Evolutionary conservation across 2,113 vertebrate genomes (phyloP), one percentile per base, ranked within the genome.

Genomic region (Nannobrachium achirus): DNA sequence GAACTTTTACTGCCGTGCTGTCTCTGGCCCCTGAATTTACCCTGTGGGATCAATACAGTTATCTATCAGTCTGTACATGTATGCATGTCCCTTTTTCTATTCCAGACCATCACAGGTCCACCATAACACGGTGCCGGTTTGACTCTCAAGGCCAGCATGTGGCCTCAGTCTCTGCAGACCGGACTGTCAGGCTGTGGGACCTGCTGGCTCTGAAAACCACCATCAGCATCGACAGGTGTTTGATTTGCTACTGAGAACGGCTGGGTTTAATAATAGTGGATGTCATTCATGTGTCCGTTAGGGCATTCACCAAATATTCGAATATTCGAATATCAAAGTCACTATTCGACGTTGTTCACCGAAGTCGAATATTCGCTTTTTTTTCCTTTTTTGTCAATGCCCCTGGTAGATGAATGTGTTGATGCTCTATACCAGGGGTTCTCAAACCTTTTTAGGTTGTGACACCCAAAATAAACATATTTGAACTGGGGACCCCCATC

Each of bases 151-250:
- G 79, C 62, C 89, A 81, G 63, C 87, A 70, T 40, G 82, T 95
- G 63, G 91, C 90, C 68, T 93, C 93, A 0, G 91, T 92, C 9
- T 94, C 95, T 0, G 65, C 88, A 0, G 92, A 94, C 81, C 88
- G 77, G 41, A 82, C 57, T 14, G 62, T 94, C 77, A 94, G 93
- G 81, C 89, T 95, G 48, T 95, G 92, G 92, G 94, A 95, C 66
- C 19, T 92, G 40, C 42, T 56, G 18, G 79, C 90, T 14, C 71
- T 46, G 52, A 75, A 86, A 40, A 92, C 90, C 0, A 91, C 93
- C 5, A 44, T 94, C 73, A 83, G 81, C 50, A 90, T 94, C 60
- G 19, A 86, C 52, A 81, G 81, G 94, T 95, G 84, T 42, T 19
- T 53, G 51, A 20, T 53, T 8, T 8, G 6, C 9, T 5, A 19